Base-by-base conservation (phyloP, 2,888 invertebrate species). In the Helobdella robusta region DNA sequence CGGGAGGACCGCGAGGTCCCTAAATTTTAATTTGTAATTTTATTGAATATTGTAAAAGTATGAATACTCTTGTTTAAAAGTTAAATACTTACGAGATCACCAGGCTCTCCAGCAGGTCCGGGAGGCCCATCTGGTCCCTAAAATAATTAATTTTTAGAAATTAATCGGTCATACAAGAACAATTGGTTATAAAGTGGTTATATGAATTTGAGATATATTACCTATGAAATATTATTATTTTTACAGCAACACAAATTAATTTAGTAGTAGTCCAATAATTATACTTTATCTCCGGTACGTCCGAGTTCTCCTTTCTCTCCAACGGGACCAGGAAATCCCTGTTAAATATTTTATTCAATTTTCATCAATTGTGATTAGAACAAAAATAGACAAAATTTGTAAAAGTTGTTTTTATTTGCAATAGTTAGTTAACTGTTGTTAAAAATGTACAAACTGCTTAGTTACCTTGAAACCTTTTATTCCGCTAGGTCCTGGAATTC, bases 1-100 rank as follows among this genome's bases (percentile, higher is more conserved):
- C 76, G 5, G 73, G 68, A 40, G 68, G 65, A 35, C 76, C 76
- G 5, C 71, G 68, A 8, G 71, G 70, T 54, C 76, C 76, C 70
- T 71, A 58, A 54, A 66, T 61, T 28, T 15, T 3, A 34, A 5
- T 25, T 30, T 63, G n/a, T 52, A 18, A 11, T 52, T 20, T 34
- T 6, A 20, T 52, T 63, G 20, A 52, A 20, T 25, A 28, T n/a
- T 56, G n/a, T 4, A 6, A 30, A 56, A 30, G 32, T 20, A 50
- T 30, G 56, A 56, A 20, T 61, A 25, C 25, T 2, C 3, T 46
- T 20, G 28, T 28, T 15, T 18, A 23, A 61, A 44, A 40, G 23
- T 58, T 6, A 23, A 32, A 2, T 34, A 35, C 30, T 34, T 46
- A 65, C 65, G 30, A 23, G 25, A 36, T 59, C n/a, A 6, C 65